phyloP scores from a whole-genome alignment of 2,113 vertebrate species.

The Corythaixoides concolor region DNA sequence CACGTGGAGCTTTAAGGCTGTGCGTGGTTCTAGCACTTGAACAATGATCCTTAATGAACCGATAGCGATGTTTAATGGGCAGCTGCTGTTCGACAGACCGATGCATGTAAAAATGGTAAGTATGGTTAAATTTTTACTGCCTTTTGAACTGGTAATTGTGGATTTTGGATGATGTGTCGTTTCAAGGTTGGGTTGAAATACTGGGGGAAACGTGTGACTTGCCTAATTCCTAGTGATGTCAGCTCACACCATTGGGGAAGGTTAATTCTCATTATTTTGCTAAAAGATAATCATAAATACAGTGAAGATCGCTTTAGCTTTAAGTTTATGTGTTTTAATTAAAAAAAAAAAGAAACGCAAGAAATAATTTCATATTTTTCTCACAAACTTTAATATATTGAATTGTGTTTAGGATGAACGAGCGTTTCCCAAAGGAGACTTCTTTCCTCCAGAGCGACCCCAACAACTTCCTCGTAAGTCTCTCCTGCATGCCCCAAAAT shows the following conservation, averaged over 20 bases:
- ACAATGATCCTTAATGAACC: conserved; percentile 73
- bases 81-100: conserved; percentile 92
- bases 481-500: neutral
- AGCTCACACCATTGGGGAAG: accelerated
- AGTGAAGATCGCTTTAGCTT: neutral
- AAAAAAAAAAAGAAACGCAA: too few relatives aligned
- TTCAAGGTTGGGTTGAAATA: neutral
- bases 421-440: conserved; percentile 93
- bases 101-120: conserved; percentile 99
- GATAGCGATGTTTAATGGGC: conserved; percentile 96
- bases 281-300: neutral
- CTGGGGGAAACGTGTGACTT: neutral
- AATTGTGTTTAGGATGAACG: conserved; percentile 86
- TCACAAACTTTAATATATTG: neutral
- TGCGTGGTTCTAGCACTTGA: neutral
- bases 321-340: neutral
- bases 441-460: conserved; percentile 88
- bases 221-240: neutral
- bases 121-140: neutral
- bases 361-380: neutral
- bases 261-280: neutral
- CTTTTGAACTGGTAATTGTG: neutral
- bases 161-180: neutral
- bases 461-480: conserved; percentile 92
- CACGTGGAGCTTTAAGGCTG: neutral